Conservation (phyloP, 1,140 invertebrate species). For the Nasonia giraulti region DNA sequence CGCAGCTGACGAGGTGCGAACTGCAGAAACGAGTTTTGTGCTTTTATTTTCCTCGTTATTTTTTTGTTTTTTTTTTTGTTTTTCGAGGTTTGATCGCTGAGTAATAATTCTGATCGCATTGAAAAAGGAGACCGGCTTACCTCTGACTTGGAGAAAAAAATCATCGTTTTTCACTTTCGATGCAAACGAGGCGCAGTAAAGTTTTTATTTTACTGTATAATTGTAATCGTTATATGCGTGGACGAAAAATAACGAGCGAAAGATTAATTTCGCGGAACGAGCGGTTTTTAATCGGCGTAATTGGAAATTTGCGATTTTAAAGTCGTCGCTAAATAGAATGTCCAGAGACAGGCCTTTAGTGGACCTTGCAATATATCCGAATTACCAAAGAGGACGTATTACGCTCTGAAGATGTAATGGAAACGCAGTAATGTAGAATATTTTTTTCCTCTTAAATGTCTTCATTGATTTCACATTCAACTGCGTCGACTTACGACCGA, state of each 20-base stretch:
- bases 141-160: not conserved
- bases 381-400: not conserved
- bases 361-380: not conserved
- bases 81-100: not conserved
- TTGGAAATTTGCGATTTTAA: no score
- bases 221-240: not conserved
- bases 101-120: not conserved
- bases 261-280: no score
- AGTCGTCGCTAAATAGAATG: no score
- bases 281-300: no score
- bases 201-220: not conserved
- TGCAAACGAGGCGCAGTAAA: not conserved
- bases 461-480: not conserved
- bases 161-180: not conserved
- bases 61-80: no score
- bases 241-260: no score
- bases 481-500: not conserved
- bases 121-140: not conserved
- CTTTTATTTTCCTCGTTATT: not conserved
- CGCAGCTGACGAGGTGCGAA: not conserved
- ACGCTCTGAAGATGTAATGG: not conserved
- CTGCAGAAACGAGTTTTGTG: not conserved
- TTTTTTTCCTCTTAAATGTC: not conserved
- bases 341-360: no score
- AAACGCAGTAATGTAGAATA: not conserved